A percentile compares a stretch with the other conserved stretches of the same genome.
phyloP scores from a whole-genome alignment of 2,113 vertebrate species.

The Pristiophorus japonicus region DNA sequence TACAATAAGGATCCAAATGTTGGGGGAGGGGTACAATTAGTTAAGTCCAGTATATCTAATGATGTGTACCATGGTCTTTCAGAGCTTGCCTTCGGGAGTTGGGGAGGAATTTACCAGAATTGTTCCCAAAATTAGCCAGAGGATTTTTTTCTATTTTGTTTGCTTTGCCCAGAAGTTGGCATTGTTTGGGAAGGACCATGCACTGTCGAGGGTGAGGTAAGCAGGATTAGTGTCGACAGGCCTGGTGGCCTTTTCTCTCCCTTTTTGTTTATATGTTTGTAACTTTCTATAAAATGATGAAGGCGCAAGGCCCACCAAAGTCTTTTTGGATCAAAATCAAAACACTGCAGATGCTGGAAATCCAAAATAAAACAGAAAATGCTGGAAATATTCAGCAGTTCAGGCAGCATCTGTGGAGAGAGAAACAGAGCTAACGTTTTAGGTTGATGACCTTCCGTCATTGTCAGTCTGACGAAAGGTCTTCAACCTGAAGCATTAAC shows the following conservation, averaged over 20 bases:
- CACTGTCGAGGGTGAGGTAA: background rate
- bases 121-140: background rate
- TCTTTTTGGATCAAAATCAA: background rate
- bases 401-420: background rate
- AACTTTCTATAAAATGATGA: background rate
- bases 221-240: background rate
- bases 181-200: background rate
- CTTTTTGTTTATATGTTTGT: too few species aligned
- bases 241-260: background rate
- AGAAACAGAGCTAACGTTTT: too few species aligned
- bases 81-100: background rate
- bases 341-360: background rate
- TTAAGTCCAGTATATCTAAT: background rate
- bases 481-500: too few species aligned
- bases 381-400: background rate
- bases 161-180: too few species aligned
- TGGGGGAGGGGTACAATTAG: background rate
- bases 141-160: too few species aligned
- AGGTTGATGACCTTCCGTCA: too few species aligned
- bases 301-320: background rate
- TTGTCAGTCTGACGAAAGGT: too few species aligned
- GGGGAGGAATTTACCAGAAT: background rate
- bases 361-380: background rate
- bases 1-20: background rate
- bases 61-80: background rate